Percentiles rank a stretch among this genome's conserved stretches.
Conservation (phyloP, 2,113 vertebrate genomes). For the Gambusia holbrooki region DNA sequence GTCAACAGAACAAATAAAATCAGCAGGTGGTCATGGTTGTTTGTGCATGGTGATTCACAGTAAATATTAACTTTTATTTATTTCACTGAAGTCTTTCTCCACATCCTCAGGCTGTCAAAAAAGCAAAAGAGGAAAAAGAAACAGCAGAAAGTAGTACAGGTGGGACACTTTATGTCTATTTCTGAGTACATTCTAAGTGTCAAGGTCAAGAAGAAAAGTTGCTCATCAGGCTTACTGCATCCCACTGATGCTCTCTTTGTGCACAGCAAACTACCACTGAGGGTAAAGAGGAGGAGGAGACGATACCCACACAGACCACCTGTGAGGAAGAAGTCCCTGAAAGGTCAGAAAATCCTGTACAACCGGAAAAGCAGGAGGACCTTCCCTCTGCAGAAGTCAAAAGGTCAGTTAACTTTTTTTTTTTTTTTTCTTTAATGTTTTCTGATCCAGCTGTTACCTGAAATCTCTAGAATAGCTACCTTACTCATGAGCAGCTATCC, state of each 20-base stretch:
- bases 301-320: conserved; percentile 18
- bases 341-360: conserved; percentile 33
- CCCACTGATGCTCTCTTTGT: background rate
- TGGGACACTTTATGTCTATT: conserved; percentile 39
- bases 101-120: conserved; percentile 86
- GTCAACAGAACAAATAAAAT: background rate
- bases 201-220: background rate
- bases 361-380: conserved; percentile 42
- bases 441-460: background rate
- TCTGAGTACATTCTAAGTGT: background rate
- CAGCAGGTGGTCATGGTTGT: background rate
- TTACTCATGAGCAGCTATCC: too few species aligned
- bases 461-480: too few species aligned
- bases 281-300: background rate
- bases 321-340: conserved; percentile 35
- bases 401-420: conserved; percentile 56
- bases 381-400: conserved; percentile 58
- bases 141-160: conserved; percentile 81
- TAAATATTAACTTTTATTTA: background rate
- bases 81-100: background rate
- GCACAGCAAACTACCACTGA: conserved; percentile 46
- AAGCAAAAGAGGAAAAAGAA: conserved; percentile 91
- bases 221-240: background rate
- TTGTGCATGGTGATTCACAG: background rate
- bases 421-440: background rate